A percentile compares a stretch with the other conserved stretches of the same genome.
These are phyloP conservation scores for Mesochorus sp. DNA, from an alignment of 2,888 invertebrate species.

Conservation along the genomic window DNA sequence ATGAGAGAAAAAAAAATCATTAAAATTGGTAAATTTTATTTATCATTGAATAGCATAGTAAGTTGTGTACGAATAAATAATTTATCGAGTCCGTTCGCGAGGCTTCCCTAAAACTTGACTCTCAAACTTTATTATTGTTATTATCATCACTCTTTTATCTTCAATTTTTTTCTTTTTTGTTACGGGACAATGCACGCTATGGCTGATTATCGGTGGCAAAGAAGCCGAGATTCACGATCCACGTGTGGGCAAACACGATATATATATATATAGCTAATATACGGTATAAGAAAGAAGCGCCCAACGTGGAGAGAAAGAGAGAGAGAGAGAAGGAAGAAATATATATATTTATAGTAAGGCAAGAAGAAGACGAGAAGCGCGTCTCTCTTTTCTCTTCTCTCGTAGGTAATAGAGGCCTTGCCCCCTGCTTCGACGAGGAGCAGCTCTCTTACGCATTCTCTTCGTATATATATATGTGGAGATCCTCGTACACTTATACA, in stretches of 20 bases:
- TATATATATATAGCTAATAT: slow-evolving; percentile 38
- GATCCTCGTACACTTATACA: slow-evolving; percentile 4
- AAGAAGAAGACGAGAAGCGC: slow-evolving; percentile 40
- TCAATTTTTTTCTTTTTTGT: background rate
- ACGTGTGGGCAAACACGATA: slow-evolving; percentile 59
- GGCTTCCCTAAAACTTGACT: too few species aligned
- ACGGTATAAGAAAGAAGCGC: slow-evolving; percentile 45
- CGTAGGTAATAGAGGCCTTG: slow-evolving; percentile 64
- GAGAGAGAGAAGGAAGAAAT: background rate
- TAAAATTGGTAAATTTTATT: background rate
- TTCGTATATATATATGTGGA: slow-evolving; percentile 42
- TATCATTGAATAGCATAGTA: background rate
- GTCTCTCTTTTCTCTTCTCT: background rate
- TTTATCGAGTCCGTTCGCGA: too few species aligned
- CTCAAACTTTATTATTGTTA: too few species aligned
- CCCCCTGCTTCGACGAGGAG: slow-evolving; percentile 71
- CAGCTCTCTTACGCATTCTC: slow-evolving; percentile 55
- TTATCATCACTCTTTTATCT: background rate
- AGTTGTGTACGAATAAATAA: too few species aligned
- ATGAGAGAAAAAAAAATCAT: background rate
- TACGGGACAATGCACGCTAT: background rate
- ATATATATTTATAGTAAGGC: too few species aligned
- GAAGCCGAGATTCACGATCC: slow-evolving; percentile 38
- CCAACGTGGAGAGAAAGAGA: slow-evolving; percentile 45
- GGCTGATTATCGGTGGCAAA: slow-evolving; percentile 51